These are phyloP conservation scores for Macrotus californicus DNA, from an alignment of 2,113 vertebrate genomes.

Conservation along the genomic window DNA sequence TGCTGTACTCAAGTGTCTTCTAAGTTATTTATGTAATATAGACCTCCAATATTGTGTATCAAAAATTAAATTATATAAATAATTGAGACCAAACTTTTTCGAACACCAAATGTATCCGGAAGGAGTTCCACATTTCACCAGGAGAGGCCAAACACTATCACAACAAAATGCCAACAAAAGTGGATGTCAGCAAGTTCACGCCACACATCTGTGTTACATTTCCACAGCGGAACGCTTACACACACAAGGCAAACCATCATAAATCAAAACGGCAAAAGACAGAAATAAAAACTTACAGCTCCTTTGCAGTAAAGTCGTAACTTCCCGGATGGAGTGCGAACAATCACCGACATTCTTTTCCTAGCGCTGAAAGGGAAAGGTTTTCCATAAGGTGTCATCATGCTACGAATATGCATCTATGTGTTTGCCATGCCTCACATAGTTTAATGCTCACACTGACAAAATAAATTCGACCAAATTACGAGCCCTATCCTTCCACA, in stretches of 20 bases:
- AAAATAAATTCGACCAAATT: conserved; percentile 35
- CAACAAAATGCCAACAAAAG: conserved; percentile 46
- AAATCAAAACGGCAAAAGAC: conserved; percentile 55
- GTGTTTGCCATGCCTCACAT: background rate
- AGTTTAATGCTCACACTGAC: conserved; percentile 33
- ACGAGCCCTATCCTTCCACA: background rate
- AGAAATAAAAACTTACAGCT: conserved; percentile 89
- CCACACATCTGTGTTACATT: conserved; percentile 44
- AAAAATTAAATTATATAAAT: conserved; percentile 52
- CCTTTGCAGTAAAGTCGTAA: conserved; percentile 99
- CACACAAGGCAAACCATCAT: conserved; percentile 38
- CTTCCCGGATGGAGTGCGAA: conserved; percentile 95
- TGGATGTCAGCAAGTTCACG: conserved; percentile 46
- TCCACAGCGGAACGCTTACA: conserved; percentile 38
- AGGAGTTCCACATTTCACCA: conserved; percentile 46
- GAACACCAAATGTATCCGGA: conserved; percentile 31
- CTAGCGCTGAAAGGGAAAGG: conserved; percentile 83
- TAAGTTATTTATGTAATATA: background rate
- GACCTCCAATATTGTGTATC: conserved; percentile 23
- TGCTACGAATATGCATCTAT: background rate
- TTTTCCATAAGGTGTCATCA: conserved; percentile 18
- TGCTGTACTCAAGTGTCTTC: conserved; percentile 7
- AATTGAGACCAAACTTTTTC: conserved; percentile 33
- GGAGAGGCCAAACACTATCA: conserved; percentile 19
- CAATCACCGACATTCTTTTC: conserved; percentile 99